Percentiles rank a stretch among this genome's conserved stretches.
Evolutionary conservation across 2,797 vertebrate species (phyloP).

Genomic region (Podarcis lilfordi): DNA sequence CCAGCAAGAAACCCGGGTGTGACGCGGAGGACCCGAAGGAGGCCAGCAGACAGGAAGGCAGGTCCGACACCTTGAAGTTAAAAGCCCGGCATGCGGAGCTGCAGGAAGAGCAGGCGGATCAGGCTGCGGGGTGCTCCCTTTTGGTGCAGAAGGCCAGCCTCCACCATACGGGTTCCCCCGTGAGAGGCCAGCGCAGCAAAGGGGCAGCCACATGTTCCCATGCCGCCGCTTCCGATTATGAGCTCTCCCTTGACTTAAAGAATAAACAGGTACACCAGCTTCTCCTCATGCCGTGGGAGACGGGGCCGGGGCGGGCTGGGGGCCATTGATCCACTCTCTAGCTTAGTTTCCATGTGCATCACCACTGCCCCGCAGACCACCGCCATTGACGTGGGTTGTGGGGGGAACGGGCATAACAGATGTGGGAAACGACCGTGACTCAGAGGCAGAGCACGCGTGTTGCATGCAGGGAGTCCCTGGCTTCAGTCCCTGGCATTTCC

Average conservation of each 20-base stretch:
- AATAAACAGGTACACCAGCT: conserved; percentile 95
- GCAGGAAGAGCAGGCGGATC: conserved; percentile 74
- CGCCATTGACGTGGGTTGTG: background rate
- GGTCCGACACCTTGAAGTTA: conserved; percentile 78
- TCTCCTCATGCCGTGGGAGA: conserved; percentile 72
- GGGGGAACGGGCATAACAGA: background rate
- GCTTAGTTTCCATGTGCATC: conserved; percentile 35
- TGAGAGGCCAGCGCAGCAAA: conserved; percentile 90
- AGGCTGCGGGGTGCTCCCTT: conserved; percentile 82
- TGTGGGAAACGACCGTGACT: background rate
- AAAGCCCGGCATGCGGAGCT: conserved; percentile 77
- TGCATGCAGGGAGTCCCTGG: background rate
- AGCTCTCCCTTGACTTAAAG: conserved; percentile 99
- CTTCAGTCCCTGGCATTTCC: background rate
- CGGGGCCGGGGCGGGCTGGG: conserved; percentile 67
- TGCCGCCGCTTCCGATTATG: conserved; percentile 90
- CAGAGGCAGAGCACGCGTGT: background rate
- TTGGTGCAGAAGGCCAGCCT: conserved; percentile 88
- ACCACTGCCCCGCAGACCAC: conserved; percentile 2
- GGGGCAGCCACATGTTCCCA: conserved; percentile 89
- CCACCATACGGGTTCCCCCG: conserved; percentile 90
- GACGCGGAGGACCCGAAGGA: conserved; percentile 81
- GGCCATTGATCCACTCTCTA: conserved; percentile 20
- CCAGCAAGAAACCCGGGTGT: conserved; percentile 77
- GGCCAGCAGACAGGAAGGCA: conserved; percentile 79